phyloP scores from a whole-genome alignment of 2,888 invertebrate species.

The Dynastes maya region DNA sequence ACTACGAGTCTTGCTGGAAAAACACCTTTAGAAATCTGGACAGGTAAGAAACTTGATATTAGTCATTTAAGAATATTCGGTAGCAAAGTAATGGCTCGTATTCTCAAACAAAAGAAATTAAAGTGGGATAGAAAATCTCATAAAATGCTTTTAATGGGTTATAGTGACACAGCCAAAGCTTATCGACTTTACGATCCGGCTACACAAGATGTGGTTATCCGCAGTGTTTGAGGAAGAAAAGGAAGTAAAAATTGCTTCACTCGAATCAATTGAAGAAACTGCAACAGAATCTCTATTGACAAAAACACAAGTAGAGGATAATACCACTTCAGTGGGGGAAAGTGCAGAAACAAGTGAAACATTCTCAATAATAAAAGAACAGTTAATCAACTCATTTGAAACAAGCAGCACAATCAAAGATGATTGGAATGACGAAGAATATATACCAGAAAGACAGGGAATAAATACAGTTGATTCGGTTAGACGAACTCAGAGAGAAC shows the following conservation, averaged over 20 bases:
- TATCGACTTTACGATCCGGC: conserved; percentile 52
- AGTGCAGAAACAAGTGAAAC: neutral
- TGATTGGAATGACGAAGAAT: conserved; percentile 30
- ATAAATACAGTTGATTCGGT: conserved; percentile 32
- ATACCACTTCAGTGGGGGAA: neutral
- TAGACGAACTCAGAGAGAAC: conserved; percentile 54
- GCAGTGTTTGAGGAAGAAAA: conserved; percentile 53
- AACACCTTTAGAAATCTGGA: conserved; percentile 63
- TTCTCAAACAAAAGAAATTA: conserved; percentile 61
- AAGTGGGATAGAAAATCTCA: conserved; percentile 58
- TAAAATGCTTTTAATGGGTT: conserved; percentile 51
- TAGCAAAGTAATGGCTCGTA: conserved; percentile 58
- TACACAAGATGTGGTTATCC: conserved; percentile 43
- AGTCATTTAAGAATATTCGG: conserved; percentile 62
- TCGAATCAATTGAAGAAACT: no score
- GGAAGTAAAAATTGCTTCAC: conserved; percentile 4
- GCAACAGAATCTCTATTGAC: neutral
- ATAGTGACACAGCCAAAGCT: conserved; percentile 50
- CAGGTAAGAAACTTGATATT: conserved; percentile 61
- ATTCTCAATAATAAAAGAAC: neutral
- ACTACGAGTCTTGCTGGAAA: conserved; percentile 52
- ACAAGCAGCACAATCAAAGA: conserved; percentile 7
- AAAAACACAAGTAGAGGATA: conserved; percentile 17
- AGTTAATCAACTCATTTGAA: conserved; percentile 5
- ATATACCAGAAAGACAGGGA: neutral